Conservation (phyloP, 2,113 vertebrate species). For the Abramis brama region DNA sequence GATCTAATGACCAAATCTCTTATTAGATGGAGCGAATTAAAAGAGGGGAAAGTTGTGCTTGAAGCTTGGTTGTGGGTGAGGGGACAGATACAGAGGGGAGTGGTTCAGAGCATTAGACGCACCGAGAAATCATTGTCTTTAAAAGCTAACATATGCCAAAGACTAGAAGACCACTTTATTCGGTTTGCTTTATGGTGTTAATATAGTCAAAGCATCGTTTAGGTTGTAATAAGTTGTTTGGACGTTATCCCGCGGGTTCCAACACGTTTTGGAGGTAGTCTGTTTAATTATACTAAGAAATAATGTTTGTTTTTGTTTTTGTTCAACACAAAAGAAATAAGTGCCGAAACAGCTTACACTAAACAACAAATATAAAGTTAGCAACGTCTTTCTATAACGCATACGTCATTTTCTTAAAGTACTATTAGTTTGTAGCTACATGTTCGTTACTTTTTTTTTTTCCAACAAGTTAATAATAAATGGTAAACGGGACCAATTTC, state of each 20-base stretch:
- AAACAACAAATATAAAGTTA: background rate
- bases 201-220: background rate
- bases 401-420: background rate
- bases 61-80: slow-evolving; percentile 31
- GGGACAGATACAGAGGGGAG: slow-evolving; percentile 42
- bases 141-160: slow-evolving; percentile 27
- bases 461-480: background rate
- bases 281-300: background rate
- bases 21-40: slow-evolving; percentile 11
- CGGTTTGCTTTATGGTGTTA: background rate
- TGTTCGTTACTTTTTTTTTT: background rate
- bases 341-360: background rate
- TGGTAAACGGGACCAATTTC: background rate
- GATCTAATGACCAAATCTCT: background rate
- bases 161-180: slow-evolving; percentile 14
- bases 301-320: slow-evolving; percentile 1
- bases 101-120: slow-evolving; percentile 33
- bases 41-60: background rate
- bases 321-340: background rate
- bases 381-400: background rate
- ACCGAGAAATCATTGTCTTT: slow-evolving; percentile 35
- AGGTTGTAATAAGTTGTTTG: background rate
- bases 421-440: background rate
- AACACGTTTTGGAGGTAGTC: slow-evolving; percentile 12
- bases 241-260: slow-evolving; percentile 1